Evolutionary conservation across 1,140 invertebrate genomes (phyloP).

Genomic region (Brachionus manjavacas): DNA sequence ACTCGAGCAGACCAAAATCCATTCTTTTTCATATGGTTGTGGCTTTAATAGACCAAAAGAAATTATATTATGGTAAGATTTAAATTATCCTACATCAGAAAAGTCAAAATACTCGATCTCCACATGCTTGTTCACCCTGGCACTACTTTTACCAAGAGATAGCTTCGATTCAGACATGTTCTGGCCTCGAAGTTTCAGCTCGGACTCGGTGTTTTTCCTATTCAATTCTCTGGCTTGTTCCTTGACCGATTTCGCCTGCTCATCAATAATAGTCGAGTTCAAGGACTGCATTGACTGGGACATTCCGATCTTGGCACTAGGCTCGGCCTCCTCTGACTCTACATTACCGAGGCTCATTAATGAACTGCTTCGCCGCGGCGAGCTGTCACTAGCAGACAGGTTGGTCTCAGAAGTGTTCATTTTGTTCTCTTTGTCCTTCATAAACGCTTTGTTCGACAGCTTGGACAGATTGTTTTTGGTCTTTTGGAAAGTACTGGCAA

Average conservation of each 20-base stretch:
- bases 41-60: neutral
- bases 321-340: neutral
- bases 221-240: slow-evolving; percentile 38
- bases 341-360: neutral
- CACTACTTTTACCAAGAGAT: neutral
- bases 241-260: slow-evolving; percentile 15
- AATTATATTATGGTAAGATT: neutral
- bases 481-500: slow-evolving; percentile 33
- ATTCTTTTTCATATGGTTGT: slow-evolving; percentile 12
- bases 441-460: neutral
- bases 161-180: neutral
- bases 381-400: neutral
- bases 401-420: neutral
- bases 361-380: neutral
- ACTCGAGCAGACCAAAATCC: slow-evolving; percentile 31
- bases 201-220: slow-evolving; percentile 1
- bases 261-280: neutral
- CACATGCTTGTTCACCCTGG: neutral
- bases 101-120: slow-evolving; percentile 19
- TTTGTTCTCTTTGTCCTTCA: neutral
- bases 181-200: neutral
- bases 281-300: neutral
- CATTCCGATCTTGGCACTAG: neutral
- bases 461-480: slow-evolving; percentile 33
- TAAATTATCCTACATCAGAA: neutral